Conservation (phyloP, 2,797 vertebrate genomes). For the Epinephelus awoara region DNA sequence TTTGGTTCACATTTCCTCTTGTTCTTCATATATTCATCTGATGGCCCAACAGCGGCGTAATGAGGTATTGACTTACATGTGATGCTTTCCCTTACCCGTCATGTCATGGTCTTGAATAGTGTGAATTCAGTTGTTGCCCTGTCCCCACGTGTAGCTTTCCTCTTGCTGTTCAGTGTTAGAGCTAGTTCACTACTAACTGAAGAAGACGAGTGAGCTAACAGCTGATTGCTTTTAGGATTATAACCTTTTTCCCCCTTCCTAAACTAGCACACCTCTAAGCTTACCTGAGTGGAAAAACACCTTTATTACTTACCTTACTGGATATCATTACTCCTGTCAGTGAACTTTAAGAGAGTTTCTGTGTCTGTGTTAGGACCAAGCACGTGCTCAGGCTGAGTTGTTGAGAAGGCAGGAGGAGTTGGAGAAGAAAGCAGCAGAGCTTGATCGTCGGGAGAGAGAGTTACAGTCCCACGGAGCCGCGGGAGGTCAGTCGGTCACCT, state of each 20-base stretch:
- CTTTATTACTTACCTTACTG: conserved; percentile 19
- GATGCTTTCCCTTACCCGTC: conserved; percentile 24
- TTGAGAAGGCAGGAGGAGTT: conserved; percentile 95
- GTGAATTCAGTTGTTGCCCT: conserved; percentile 25
- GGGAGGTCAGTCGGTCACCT: conserved; percentile 83
- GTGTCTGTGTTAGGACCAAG: conserved; percentile 89
- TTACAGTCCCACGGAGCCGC: conserved; percentile 93
- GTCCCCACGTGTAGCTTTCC: conserved; percentile 30
- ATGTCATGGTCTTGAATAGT: conserved; percentile 14
- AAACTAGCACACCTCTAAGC: conserved; percentile 25
- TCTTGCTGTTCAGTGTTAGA: not conserved
- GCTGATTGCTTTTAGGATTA: conserved; percentile 30
- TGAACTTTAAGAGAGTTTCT: conserved; percentile 35
- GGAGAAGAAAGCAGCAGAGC: conserved; percentile 97
- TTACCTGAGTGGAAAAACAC: conserved; percentile 44
- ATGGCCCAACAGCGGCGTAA: conserved; percentile 80
- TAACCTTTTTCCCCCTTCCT: conserved; percentile 3
- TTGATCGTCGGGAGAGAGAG: conserved; percentile 97
- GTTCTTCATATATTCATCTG: conserved; percentile 42
- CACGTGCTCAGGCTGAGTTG: conserved; percentile 92
- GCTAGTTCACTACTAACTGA: conserved; percentile 28
- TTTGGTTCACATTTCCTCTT: conserved; percentile 61
- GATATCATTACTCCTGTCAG: conserved; percentile 37
- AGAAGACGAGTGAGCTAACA: conserved; percentile 39
- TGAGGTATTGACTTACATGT: conserved; percentile 78